Base-by-base conservation (phyloP, 2,888 invertebrate species). In the Hirtodrosophila confusa region DNA sequence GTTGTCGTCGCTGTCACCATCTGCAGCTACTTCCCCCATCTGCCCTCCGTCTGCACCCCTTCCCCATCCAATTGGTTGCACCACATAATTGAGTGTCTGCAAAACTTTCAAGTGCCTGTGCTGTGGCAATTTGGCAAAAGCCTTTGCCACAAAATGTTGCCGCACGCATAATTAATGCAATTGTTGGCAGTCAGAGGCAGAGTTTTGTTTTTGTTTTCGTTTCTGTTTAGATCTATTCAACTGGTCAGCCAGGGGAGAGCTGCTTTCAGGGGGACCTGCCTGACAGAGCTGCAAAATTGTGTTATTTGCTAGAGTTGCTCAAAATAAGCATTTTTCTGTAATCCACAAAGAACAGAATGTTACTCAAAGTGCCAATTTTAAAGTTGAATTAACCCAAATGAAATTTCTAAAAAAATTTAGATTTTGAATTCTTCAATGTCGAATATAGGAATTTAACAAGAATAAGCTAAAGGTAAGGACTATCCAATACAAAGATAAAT, bases 111-210 rank as follows among this genome's bases (percentile, higher is more conserved):
- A 71, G 61, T 65, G 66, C 61, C 65, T 61, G 50, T 37, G 58
- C 60, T 62, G 58, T 55, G 76, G 61, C 73, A 74, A 77, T 74
- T 74, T 77, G 73, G 67, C 78, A 77, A 74, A 77, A 53, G 61
- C 67, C 73, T 61, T 64, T 75, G 76, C 76, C 76, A 57, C 71
- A 75, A 75, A 78, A 64, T 62, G 69, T 55, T 44, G 79, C 75
- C 58, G 53, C 88, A 85, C 79, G 70, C 86, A 85, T 87, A 80
- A 85, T 80, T 80, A 80, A 87, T 80, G 80, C 83, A 78, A 87
- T 87, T 87, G 83, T 86, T 75, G 80, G 56, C 86, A 75, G 35
- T 24, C 24, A 54, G 10, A 56, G 4, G 3, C 27, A 8, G 33
- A 45, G 31, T 37, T 40, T 33, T 51, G 49, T 41, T 57, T 55